Base-by-base conservation (phyloP, 53 echinoderm and acorn worm genomes). In the Temnopleurus reevesii region DNA sequence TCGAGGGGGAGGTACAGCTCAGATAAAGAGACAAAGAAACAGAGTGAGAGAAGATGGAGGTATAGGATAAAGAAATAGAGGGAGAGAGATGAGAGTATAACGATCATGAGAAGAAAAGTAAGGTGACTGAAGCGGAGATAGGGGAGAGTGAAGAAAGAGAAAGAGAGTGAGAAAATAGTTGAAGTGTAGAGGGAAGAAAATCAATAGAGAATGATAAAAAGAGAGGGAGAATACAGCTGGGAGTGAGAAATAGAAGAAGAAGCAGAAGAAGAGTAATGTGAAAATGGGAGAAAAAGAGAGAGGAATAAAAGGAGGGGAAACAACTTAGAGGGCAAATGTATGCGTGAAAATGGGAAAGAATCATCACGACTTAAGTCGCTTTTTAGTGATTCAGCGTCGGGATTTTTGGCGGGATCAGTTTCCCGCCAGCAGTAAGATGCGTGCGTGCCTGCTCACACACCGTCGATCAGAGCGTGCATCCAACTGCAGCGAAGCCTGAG, bases 401-500 rank as follows among this genome's bases (percentile, higher is more conserved):
- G 59, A 49, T 83, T 85, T n/a, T 24, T 38, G 83, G 83, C 54
- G 44, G 41, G 59, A 85, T 85, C 86, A 34, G 86, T 85, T 85
- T 85, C 86, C 46, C 86, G 86, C 86, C 86, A 61, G 46, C 45
- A 60, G 86, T 85, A 46, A n/a, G 86, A 57, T 85, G 61, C 59
- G 86, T 59, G 60, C 86, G 86, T 85, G 86, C 86, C 86, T 85
- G 86, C 43, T 85, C 86, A 85, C 86, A 85, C 60, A 45, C 44
- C 86, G 47, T 9, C 19, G 84, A 19, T 4, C 55, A 34, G 84
- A 10, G 61, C 86, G 46, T 59, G 86, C 86, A 60, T 61, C 86
- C 45, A 85, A 60, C 86, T 85, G 86, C 86, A 60, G 86, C 86
- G 86, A 85, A 85, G 86, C 86, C 83, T 83, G 83, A 55, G 53